These are phyloP conservation scores for Nibea albiflora DNA, from an alignment of 2,113 vertebrate genomes.

Conservation along the genomic window DNA sequence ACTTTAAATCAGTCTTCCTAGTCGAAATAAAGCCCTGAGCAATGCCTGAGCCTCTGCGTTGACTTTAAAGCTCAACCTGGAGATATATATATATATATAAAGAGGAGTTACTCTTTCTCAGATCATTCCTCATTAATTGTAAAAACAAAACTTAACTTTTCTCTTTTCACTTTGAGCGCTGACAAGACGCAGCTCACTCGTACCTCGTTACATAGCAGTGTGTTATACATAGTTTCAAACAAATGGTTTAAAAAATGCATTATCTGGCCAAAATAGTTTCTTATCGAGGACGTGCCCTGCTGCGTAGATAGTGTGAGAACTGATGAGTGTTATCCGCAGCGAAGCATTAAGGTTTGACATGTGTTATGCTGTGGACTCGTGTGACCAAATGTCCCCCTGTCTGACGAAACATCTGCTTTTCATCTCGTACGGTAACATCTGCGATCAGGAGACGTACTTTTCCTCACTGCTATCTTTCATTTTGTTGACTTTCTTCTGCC, in stretches of 20 bases:
- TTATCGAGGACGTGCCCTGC: slow-evolving; percentile 49
- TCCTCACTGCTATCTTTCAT: slow-evolving; percentile 46
- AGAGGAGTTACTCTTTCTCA: slow-evolving; percentile 11
- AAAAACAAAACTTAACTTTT: slow-evolving; percentile 56
- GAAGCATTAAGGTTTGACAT: slow-evolving; percentile 50
- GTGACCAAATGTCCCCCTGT: slow-evolving; percentile 63
- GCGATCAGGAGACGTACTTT: slow-evolving; percentile 40
- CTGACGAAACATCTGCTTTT: slow-evolving; percentile 73
- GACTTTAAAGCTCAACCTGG: slow-evolving; percentile 39
- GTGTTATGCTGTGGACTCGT: slow-evolving; percentile 53
- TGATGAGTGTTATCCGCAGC: slow-evolving; percentile 60
- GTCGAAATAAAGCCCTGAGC: slow-evolving; percentile 31
- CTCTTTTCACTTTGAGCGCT: slow-evolving; percentile 35
- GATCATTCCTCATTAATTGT: slow-evolving; percentile 44
- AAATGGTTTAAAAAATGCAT: slow-evolving; percentile 47
- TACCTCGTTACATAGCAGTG: slow-evolving; percentile 19
- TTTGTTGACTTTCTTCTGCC: slow-evolving; percentile 49
- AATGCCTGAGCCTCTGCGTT: slow-evolving; percentile 15
- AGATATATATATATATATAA: background rate
- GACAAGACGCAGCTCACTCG: slow-evolving; percentile 34
- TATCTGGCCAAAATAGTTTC: slow-evolving; percentile 8
- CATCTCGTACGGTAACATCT: slow-evolving; percentile 64
- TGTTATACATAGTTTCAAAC: slow-evolving; percentile 28
- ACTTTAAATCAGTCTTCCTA: slow-evolving; percentile 43
- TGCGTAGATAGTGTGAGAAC: slow-evolving; percentile 50